phyloP scores from a whole-genome alignment of 2,797 vertebrate species.

The Cercopithecus diana region DNA sequence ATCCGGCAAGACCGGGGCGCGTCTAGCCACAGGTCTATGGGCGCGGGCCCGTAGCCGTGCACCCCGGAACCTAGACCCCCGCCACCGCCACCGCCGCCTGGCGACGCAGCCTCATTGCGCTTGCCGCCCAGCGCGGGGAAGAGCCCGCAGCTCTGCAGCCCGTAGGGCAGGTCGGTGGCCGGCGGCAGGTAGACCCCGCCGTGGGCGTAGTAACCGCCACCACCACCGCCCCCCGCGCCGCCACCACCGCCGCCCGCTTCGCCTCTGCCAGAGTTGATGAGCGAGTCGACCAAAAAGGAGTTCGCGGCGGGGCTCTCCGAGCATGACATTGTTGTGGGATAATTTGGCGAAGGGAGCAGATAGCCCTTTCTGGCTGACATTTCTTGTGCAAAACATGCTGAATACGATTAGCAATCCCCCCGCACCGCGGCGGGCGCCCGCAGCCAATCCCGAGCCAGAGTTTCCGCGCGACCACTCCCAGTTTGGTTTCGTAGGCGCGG shows the following conservation, averaged over 20 bases:
- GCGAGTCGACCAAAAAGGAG: slow-evolving; percentile 97
- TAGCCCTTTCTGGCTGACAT: slow-evolving; percentile 99
- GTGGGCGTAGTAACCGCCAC: slow-evolving; percentile 91
- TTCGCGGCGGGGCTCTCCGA: slow-evolving; percentile 97
- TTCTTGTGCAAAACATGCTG: slow-evolving; percentile 99
- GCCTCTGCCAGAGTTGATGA: slow-evolving; percentile 94
- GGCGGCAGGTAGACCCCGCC: slow-evolving; percentile 94
- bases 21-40: slow-evolving; percentile 96
- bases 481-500: slow-evolving; percentile 89
- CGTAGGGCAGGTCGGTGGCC: slow-evolving; percentile 95
- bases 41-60: slow-evolving; percentile 91
- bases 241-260: slow-evolving; percentile 89
- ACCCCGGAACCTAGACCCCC: slow-evolving; percentile 90
- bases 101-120: slow-evolving; percentile 86
- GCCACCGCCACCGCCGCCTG: slow-evolving; percentile 81
- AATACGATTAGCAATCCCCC: slow-evolving; percentile 99
- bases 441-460: slow-evolving; percentile 97
- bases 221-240: slow-evolving; percentile 88
- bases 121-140: slow-evolving; percentile 94
- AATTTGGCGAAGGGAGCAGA: slow-evolving; percentile 98
- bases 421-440: slow-evolving; percentile 92
- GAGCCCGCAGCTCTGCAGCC: slow-evolving; percentile 94
- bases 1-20: slow-evolving; percentile 93
- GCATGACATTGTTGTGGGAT: slow-evolving; percentile 98
- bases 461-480: slow-evolving; percentile 94